Evolutionary conservation across 2,888 invertebrate genomes (phyloP), one percentile per base, ranked within the genome.

Genomic region (Artemia sinica): DNA sequence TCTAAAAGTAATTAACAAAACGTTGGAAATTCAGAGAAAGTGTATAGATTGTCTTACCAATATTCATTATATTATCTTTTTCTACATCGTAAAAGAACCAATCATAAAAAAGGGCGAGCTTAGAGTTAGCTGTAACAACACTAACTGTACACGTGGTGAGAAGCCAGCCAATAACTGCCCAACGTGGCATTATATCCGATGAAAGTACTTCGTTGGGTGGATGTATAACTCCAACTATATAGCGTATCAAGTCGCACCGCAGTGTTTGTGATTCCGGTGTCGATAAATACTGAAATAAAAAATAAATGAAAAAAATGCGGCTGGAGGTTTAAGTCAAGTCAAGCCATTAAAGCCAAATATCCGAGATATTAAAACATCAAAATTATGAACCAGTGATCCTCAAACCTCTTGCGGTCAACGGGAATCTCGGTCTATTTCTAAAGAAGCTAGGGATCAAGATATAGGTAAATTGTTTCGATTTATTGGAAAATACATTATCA

Each of bases 91-190:
- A 94, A 76, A 91, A 89, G 65, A 93, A 79, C 93, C 93, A 94
- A 78, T 94, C 94, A 78, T 90, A 92, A 78, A 94, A 93, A 67
- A 94, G 81, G 14, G 92, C 90, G 70, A 93, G 79, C 79, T 93
- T 94, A 66, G 91, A 90, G 81, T 91, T 91, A 68, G 91, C 88
- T 70, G 89, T 88, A 66, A 91, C 90, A 51, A 91, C 89, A 76
- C 85, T 87, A 66, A 90, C 89, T 58, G 91, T 92, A 77, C 91
- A 91, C 13, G 91, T 91, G 65, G 91, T 91, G 70, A 93, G 82
- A 10, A 93, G 82, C 93, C 93, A 93, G 69, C 92, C 91, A 75
- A 93, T 92, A 66, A 93, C 89, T 72, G 92, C 92, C 93, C 93
- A 93, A 74, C 93, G 83, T 73, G 93, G 93, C 78, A 91, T 91